phyloP scores from a whole-genome alignment of 2,888 invertebrate species.

The Drosophila ustulata region DNA sequence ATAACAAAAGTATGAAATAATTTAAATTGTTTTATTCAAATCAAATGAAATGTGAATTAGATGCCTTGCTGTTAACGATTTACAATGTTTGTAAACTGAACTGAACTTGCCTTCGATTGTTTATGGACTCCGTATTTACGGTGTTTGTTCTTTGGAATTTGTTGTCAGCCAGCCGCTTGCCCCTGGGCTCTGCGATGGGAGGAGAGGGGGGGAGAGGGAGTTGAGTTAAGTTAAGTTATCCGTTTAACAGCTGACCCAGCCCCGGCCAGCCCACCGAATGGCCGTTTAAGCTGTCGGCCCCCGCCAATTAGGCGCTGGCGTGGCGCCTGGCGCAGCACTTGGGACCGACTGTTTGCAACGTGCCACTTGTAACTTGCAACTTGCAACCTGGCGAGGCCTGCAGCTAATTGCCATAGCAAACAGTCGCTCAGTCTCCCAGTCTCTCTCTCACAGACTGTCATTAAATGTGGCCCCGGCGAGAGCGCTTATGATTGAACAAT shows the following conservation, averaged over 20 bases:
- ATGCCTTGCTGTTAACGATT: too few species aligned
- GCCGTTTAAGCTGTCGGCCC: constrained; percentile 49
- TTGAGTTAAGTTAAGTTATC: constrained; percentile 12
- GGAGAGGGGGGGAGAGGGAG: not conserved
- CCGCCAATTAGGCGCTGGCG: constrained; percentile 43
- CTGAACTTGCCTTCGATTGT: too few species aligned
- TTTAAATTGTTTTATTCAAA: too few species aligned
- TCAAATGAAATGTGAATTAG: too few species aligned
- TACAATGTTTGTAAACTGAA: too few species aligned
- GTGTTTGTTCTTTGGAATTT: not conserved
- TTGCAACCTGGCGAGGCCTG: constrained; percentile 4
- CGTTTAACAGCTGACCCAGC: constrained; percentile 25
- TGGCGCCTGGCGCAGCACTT: constrained; percentile 21
- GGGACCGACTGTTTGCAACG: not conserved
- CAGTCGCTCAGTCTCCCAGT: constrained; percentile 21
- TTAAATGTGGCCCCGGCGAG: constrained; percentile 38
- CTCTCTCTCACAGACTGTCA: constrained; percentile 57
- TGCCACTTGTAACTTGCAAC: not conserved
- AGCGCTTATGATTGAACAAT: constrained; percentile 75
- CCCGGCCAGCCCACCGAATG: constrained; percentile 32
- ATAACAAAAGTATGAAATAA: too few species aligned
- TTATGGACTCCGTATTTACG: not conserved
- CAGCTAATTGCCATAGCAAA: constrained; percentile 66
- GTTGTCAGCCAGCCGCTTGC: constrained; percentile 3
- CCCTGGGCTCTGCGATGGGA: not conserved